A percentile compares a stretch with the other conserved stretches of the same genome.
phyloP scores from a whole-genome alignment of 2,888 invertebrate species.

The Lepidocyrtinus sp. region DNA sequence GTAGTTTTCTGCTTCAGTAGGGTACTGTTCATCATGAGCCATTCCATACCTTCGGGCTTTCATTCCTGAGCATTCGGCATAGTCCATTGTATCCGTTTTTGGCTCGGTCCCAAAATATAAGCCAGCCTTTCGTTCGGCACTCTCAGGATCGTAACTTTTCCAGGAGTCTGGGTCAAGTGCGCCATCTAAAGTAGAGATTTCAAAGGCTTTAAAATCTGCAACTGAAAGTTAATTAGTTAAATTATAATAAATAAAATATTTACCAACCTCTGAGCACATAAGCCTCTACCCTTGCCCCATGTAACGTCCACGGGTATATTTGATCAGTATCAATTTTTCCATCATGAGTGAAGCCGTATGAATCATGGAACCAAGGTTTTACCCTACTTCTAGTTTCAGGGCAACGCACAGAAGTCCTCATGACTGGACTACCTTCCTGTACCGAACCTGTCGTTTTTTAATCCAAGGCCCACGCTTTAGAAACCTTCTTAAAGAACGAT shows the following conservation, averaged over 20 bases:
- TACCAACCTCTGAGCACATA: conserved; percentile 29
- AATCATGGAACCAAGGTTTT: conserved; percentile 15
- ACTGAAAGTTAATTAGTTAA: no score
- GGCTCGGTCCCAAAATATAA: conserved; percentile 31
- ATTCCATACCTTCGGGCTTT: neutral
- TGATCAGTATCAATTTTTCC: neutral
- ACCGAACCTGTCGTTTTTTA: neutral
- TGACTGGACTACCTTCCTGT: neutral
- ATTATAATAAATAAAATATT: no score
- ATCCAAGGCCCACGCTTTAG: no score
- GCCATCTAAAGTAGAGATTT: conserved; percentile 25
- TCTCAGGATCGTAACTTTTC: neutral
- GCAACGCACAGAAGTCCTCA: neutral
- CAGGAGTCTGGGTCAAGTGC: neutral
- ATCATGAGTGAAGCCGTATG: conserved; percentile 9
- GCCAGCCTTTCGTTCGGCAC: neutral
- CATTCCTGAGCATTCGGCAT: neutral
- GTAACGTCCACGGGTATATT: conserved; percentile 34
- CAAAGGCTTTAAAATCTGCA: no score
- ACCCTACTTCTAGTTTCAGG: neutral
- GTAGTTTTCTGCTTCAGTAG: neutral
- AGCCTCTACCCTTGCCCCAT: conserved; percentile 23
- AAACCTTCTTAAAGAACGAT: no score
- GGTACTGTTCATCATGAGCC: conserved; percentile 21
- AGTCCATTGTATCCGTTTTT: neutral